Evolutionary conservation across 2,888 invertebrate genomes (phyloP), one percentile per base, ranked within the genome.

Genomic region (Latrodectus elegans): DNA sequence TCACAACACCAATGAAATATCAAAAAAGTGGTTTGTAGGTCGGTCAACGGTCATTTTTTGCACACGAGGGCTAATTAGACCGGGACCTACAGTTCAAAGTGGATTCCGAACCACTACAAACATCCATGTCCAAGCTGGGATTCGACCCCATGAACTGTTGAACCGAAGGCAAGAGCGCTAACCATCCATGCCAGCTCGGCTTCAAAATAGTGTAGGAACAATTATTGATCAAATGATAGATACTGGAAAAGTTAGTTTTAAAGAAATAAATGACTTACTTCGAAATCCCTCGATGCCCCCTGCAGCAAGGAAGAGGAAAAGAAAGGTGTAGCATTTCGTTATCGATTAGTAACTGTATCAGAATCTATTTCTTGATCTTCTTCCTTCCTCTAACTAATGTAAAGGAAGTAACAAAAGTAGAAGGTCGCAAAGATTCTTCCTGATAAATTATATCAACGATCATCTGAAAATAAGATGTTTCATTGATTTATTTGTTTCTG

Each of bases 211-310:
- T 60, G 9, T 15, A 8, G 11, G 15, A 15, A 15, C 14, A 17
- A 64, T n/a, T 64, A 15, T 6, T 64, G 17, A n/a, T 64, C 11
- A 64, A 17, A 10, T 10, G 17, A 64, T 0, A n/a, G 17, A 8
- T 0, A 64, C 8, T n/a, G 11, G 2, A 64, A 64, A n/a, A 64
- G 64, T 64, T 17, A n/a, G 8, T 64, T 73, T 11, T 10, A n/a
- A 10, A 0, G 9, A 8, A 38, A 26, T 11, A 10, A 26, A 8
- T 8, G 17, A 67, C 73, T 81, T 74, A 74, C 81, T 52, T 81
- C 67, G 17, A 38, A 12, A 53, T 15, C 73, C 81, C 15, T 81
- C 81, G 38, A 51, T 67, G 26, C 64, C 67, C 14, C 51, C 6
- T 8, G 68, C 53, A 12, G 74, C 15, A 8, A 53, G 0, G 2